Base-by-base conservation (phyloP, 2,888 invertebrate genomes). In the Tridacna crocea region DNA sequence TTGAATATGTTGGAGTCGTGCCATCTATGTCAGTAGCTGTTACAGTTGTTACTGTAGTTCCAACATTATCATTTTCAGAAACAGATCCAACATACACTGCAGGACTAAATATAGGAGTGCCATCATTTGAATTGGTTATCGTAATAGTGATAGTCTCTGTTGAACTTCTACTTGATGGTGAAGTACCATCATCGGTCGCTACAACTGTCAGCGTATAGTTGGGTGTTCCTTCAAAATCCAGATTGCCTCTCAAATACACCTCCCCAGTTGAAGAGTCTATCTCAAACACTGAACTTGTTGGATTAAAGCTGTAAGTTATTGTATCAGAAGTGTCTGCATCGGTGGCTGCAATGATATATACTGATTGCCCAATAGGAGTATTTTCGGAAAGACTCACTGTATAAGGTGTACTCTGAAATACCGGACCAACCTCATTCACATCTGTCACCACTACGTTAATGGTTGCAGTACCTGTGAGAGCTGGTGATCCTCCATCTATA, bases 401-500 rank as follows among this genome's bases (percentile, higher is more conserved):
- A 66, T 82, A 85, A 24, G 82, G 80, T 15, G 77, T 80, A 1
- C 60, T 65, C 6, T 61, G 60, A 73, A 85, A 85, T 0, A 24
- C 75, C n/a, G 85, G 85, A 17, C 61, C 60, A 27, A 66, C 26
- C 47, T 85, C 85, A 68, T 85, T 85, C 15, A 80, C 63, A 47
- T 92, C 91, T 17, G 80, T 84, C 10, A 93, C 86, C 12, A 78
- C 83, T 17, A 92, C 82, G 51, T 88, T 88, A 17, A 90, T 84
- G 0, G 90, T 98, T 80, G 98, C 96, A 3, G 98, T 98, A 86
- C 97, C 97, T 51, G 98, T 97, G 63, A 98, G 95, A 77, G 97
- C 96, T 13, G 98, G 97, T 86, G 96, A 78, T 2, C 91, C 85
- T 19, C 70, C 75, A 68, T 85, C 85, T 63, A 82, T 82, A 48